Percentiles rank a stretch among this genome's conserved stretches.
phyloP scores from a whole-genome alignment of 2,888 invertebrate genomes.

The Drosophila testacea region DNA sequence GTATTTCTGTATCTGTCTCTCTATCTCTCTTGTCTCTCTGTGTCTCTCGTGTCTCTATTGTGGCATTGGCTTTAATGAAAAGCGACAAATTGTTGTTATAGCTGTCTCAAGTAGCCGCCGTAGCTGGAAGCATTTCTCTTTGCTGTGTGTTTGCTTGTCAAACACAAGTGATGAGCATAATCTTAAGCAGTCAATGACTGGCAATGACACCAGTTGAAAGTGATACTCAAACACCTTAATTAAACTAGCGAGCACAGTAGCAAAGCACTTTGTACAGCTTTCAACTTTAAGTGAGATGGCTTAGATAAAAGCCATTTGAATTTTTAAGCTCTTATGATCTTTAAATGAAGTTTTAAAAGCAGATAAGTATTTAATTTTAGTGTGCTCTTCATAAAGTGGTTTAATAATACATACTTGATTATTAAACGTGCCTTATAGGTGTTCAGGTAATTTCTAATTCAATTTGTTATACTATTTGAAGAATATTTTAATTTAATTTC shows the following conservation, averaged over 20 bases:
- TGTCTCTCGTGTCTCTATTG: conserved; percentile 5
- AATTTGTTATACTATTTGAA: no score
- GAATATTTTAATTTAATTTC: no score
- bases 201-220: conserved; percentile 44
- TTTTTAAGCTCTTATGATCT: not conserved
- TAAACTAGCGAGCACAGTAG: not conserved
- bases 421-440: no score
- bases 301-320: not conserved
- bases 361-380: not conserved
- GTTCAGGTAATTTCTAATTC: no score
- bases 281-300: not conserved
- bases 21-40: not conserved
- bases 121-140: conserved; percentile 16
- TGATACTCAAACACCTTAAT: conserved; percentile 3
- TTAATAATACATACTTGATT: no score
- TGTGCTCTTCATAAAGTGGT: no score
- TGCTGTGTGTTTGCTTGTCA: conserved; percentile 31
- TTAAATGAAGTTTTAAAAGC: not conserved
- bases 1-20: not conserved
- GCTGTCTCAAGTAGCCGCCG: conserved; percentile 64
- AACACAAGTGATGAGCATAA: conserved; percentile 37
- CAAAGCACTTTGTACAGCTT: not conserved
- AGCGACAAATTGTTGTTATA: conserved; percentile 67
- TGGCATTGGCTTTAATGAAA: conserved; percentile 45
- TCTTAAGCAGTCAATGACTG: conserved; percentile 30